Base-by-base conservation (phyloP, 1,140 invertebrate species). In the Drosophila melanica region DNA sequence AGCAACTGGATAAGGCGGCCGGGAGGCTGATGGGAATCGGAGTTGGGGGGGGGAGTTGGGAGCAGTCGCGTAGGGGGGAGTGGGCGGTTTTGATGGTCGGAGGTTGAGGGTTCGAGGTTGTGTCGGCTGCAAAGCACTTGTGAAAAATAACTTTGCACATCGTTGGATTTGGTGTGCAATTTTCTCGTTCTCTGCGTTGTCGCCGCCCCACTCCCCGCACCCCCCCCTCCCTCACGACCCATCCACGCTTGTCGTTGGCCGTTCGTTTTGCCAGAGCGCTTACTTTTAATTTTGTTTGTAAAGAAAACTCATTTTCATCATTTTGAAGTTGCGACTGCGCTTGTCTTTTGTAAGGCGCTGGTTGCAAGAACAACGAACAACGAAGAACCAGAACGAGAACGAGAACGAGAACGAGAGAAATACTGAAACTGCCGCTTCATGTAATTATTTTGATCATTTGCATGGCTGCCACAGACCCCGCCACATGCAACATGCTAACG, bases 381-480 rank as follows among this genome's bases (percentile, higher is more conserved):
- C 48, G 27, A 51, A 27, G 16, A 39, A n/a, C 2, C 12, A 16
- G 33, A 65, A 47, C 12, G 30, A 58, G 33, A 51, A 45, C 23
- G 44, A 67, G 39, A 20, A 20, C 1, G 20, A 47, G 30, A 54
- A 53, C 48, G 27, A 51, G 48, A 16, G 48, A 50, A 60, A 50
- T 62, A 75, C 81, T 45, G 44, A 82, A 81, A 81, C 59, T 77
- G 79, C 63, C 73, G 74, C 84, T 84, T 80, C 84, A 89, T 89
- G 84, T 89, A 89, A 89, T 89, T 89, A 89, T 89, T 89, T 89
- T 89, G 84, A 89, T 89, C 84, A 89, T 89, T 89, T 89, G 84
- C 84, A 89, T 89, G 72, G 77, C 67, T 68, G 51, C 54, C 47
- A 68, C 63, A 78, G 63, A 47, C 69, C 59, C 44, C 69, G 47